Conservation (phyloP, 2,797 vertebrate species). For the Coluber constrictor region DNA sequence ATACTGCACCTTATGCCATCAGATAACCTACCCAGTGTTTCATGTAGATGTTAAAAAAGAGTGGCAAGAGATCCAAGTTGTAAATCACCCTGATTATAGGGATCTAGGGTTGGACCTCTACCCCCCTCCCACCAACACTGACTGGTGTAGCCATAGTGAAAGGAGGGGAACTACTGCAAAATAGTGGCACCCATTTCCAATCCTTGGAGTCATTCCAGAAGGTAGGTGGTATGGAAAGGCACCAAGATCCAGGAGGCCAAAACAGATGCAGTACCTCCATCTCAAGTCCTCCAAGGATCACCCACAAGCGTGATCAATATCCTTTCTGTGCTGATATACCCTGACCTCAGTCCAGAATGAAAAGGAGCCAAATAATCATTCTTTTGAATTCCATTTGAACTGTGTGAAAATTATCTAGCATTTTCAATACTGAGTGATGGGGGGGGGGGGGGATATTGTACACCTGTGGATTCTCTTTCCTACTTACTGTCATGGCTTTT, state of each 20-base stretch:
- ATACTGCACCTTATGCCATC: not conserved
- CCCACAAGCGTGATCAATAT: not conserved
- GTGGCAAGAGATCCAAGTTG: not conserved
- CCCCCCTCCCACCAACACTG: not conserved
- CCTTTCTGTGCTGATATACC: not conserved
- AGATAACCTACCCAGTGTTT: not conserved
- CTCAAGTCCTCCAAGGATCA: not conserved
- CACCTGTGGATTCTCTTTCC: not conserved
- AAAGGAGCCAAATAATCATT: not conserved
- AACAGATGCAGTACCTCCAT: not conserved
- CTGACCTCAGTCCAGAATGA: not conserved
- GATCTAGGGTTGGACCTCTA: not conserved
- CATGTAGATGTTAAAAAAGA: not conserved
- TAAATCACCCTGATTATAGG: not conserved
- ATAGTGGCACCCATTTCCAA: not conserved
- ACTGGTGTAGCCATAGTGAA: not conserved
- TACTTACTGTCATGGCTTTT: not conserved
- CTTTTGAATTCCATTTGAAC: not conserved
- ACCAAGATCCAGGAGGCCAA: not conserved
- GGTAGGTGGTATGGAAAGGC: not conserved
- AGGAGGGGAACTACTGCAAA: not conserved
- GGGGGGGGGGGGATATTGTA: accelerated
- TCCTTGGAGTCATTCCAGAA: not conserved
- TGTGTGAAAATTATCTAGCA: not conserved
- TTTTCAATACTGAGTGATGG: not conserved